These are phyloP conservation scores for Chelmon rostratus DNA, from an alignment of 2,797 vertebrate species.

Conservation along the genomic window DNA sequence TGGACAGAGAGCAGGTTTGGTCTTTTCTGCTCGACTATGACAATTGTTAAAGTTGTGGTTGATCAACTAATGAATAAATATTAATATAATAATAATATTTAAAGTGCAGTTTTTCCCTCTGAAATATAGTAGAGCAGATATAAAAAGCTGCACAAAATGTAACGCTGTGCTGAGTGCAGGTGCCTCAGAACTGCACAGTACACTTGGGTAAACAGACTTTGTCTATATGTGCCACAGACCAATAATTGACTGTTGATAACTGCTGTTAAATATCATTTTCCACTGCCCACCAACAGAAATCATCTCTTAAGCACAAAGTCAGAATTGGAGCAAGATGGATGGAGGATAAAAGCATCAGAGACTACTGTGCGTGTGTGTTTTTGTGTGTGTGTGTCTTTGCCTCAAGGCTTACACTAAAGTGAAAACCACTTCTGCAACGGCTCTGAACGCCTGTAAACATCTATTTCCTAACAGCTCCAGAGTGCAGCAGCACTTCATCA, in stretches of 20 bases:
- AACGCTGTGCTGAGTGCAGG: neutral
- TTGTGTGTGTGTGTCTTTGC: neutral
- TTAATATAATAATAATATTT: neutral
- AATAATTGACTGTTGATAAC: neutral
- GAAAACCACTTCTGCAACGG: conserved; percentile 28
- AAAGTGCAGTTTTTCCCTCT: neutral
- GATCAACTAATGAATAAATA: neutral
- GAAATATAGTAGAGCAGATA: neutral
- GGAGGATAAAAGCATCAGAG: conserved; percentile 9
- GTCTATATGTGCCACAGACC: neutral
- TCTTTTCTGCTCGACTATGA: too few species aligned
- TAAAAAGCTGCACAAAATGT: neutral
- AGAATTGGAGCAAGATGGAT: neutral
- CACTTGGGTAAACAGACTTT: neutral
- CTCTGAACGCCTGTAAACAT: conserved; percentile 21
- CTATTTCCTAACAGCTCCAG: neutral
- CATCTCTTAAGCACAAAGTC: neutral
- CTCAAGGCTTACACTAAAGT: conserved; percentile 7
- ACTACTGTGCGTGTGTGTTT: neutral
- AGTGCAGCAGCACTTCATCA: neutral
- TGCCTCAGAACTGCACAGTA: neutral
- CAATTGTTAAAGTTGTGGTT: neutral
- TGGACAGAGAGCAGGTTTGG: too few species aligned
- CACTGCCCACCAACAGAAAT: neutral
- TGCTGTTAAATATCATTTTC: neutral